These are phyloP conservation scores for Heliconius ethilla DNA, from an alignment of 2,888 invertebrate genomes.

Conservation along the genomic window DNA sequence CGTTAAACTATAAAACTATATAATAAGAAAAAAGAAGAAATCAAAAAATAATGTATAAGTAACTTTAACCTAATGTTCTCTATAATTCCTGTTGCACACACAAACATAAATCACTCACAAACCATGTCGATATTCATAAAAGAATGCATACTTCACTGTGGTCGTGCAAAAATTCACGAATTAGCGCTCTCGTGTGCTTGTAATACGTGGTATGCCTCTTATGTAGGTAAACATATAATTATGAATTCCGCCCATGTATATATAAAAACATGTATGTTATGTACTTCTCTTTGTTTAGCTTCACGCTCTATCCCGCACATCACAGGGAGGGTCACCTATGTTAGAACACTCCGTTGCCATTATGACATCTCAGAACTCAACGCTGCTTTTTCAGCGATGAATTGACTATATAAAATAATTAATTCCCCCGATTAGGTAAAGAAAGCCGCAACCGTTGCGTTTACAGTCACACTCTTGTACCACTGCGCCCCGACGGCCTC, in stretches of 20 bases:
- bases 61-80: not conserved
- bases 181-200: slow-evolving; percentile 35
- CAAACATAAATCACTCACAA: not conserved
- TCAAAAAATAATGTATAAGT: too few relatives aligned
- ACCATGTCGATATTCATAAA: slow-evolving; percentile 25
- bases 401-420: not conserved
- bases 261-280: not conserved
- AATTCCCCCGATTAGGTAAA: not conserved
- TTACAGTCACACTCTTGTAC: not conserved
- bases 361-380: too few relatives aligned
- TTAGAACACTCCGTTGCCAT: not conserved
- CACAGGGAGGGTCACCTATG: not conserved
- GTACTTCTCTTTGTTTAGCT: not conserved
- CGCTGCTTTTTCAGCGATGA: not conserved
- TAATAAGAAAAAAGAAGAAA: too few relatives aligned
- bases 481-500: not conserved
- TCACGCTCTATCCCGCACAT: not conserved
- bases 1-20: too few relatives aligned
- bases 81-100: not conserved
- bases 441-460: not conserved
- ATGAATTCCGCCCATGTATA: too few relatives aligned
- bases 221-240: not conserved
- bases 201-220: not conserved
- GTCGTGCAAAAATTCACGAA: slow-evolving; percentile 71
- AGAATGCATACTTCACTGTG: slow-evolving; percentile 57